Conservation (phyloP, 2,113 vertebrate genomes). For the Ascaphus truei region DNA sequence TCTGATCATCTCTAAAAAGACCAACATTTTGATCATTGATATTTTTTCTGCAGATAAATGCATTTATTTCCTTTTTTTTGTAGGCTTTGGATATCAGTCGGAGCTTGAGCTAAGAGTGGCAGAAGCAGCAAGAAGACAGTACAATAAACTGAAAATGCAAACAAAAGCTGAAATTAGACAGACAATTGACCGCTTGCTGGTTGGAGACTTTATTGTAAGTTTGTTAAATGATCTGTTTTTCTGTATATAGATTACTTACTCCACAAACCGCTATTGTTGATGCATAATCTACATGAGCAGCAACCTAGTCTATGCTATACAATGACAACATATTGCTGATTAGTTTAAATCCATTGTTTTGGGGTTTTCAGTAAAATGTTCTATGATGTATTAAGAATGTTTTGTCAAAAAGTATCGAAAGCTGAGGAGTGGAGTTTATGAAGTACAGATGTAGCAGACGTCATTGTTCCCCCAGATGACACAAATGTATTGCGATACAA, state of each 20-base stretch:
- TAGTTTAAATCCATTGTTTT: no score
- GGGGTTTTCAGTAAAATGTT: no score
- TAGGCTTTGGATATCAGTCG: constrained; percentile 95
- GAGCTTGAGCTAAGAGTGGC: constrained; percentile 91
- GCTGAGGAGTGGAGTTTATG: no score
- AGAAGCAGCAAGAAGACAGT: constrained; percentile 90
- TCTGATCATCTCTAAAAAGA: background rate
- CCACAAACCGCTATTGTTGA: rapidly evolving
- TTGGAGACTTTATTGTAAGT: constrained; percentile 97
- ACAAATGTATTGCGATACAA: no score
- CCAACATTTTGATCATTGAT: no score
- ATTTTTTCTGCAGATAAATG: background rate
- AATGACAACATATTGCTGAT: no score
- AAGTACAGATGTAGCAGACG: no score
- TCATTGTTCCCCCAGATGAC: no score
- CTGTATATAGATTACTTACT: background rate
- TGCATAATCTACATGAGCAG: no score
- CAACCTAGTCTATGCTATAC: no score
- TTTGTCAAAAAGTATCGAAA: no score
- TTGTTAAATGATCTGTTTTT: background rate
- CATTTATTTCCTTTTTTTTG: background rate
- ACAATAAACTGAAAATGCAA: constrained; percentile 97
- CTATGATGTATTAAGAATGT: no score
- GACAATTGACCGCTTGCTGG: constrained; percentile 89
- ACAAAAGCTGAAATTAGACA: constrained; percentile 96